These are phyloP conservation scores for Rhagium mordax DNA, from an alignment of 2,888 invertebrate species.

Conservation along the genomic window DNA sequence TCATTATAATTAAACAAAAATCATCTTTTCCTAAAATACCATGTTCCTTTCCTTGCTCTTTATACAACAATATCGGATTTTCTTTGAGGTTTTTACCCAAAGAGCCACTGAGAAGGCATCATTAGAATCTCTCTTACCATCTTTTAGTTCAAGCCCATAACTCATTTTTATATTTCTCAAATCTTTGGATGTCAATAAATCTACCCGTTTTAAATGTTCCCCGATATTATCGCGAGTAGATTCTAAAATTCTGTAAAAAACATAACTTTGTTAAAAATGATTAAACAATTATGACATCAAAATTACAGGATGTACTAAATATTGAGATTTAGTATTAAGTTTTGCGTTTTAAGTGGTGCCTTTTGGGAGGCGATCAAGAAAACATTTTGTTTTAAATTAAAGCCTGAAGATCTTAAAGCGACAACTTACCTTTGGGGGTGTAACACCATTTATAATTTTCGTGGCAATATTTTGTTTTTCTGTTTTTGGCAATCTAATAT, in stretches of 20 bases:
- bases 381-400: no score
- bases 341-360: no score
- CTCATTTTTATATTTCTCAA: conserved; percentile 26
- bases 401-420: no score
- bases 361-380: no score
- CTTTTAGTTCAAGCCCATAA: conserved; percentile 1
- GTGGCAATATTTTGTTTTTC: conserved; percentile 5
- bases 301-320: no score
- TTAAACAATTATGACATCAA: neutral
- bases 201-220: conserved; percentile 19
- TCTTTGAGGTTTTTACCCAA: conserved; percentile 20
- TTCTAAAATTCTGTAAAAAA: conserved; percentile 32
- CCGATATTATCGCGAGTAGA: conserved; percentile 18
- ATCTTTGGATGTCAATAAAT: conserved; percentile 34
- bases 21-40: conserved; percentile 28
- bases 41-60: conserved; percentile 19
- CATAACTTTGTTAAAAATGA: neutral
- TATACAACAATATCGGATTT: conserved; percentile 37
- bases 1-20: conserved; percentile 42
- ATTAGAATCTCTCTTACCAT: conserved; percentile 6
- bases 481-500: conserved; percentile 27
- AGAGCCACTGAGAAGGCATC: conserved; percentile 32
- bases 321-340: no score
- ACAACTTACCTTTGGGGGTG: conserved; percentile 5
- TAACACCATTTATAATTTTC: conserved; percentile 15